Conservation (phyloP, 2,888 invertebrate species). For the Stenotaenia linearis region DNA sequence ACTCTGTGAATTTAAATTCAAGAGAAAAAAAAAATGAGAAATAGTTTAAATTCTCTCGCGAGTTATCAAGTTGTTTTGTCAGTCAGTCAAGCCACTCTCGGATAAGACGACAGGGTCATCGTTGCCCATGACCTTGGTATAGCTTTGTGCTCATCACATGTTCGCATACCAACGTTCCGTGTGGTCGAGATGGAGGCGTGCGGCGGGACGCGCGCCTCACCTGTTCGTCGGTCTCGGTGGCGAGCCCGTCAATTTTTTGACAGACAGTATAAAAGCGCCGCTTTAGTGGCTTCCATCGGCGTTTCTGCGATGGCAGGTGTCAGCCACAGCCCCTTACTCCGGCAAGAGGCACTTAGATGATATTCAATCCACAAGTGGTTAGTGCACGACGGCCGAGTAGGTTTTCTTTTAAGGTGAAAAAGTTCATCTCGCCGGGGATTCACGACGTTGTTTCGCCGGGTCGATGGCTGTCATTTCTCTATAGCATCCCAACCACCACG, state of each 20-base stretch:
- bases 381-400: not conserved
- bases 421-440: constrained; percentile 1
- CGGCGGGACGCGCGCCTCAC: constrained; percentile 11
- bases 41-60: not conserved
- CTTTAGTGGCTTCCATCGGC: constrained; percentile 11
- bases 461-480: not conserved
- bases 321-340: not conserved
- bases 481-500: not conserved
- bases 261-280: constrained; percentile 13
- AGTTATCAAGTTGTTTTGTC: not conserved
- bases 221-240: constrained; percentile 1
- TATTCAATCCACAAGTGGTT: constrained; percentile 1
- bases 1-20: not conserved
- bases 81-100: not conserved
- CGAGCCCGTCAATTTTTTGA: constrained; percentile 7
- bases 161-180: not conserved
- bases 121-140: not conserved
- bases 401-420: not conserved
- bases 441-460: not conserved
- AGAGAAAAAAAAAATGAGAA: not conserved
- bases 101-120: not conserved
- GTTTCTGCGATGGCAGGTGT: not conserved
- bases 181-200: constrained; percentile 1
- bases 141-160: not conserved
- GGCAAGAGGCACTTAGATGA: not conserved